Base-by-base conservation (phyloP, 2,888 invertebrate genomes). In the Dolomedes plantarius region DNA sequence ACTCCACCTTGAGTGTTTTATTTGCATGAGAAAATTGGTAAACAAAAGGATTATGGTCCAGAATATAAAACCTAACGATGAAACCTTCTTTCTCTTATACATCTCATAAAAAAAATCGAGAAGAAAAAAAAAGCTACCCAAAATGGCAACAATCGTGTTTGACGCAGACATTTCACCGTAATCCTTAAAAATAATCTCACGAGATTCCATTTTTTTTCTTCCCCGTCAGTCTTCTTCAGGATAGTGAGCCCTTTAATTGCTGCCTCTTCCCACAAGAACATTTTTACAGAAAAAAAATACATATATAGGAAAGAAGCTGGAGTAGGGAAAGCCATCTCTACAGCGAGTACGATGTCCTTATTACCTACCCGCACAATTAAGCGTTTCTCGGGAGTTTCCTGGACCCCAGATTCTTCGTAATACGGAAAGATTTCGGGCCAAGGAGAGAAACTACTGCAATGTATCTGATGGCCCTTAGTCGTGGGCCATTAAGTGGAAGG, bases 381-480 rank as follows among this genome's bases (percentile, higher is more conserved):
- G 46, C 2, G 16, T 13, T 46, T 46, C 11, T 16, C 46, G 2
- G 16, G 16, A 16, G 2, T 46, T 16, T 46, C 46, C 16, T n/a
- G n/a, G n/a, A n/a, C 13, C 46, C 46, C 46, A 46, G n/a, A 9
- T 46, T 16, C 46, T 46, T 46, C 46, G 46, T 46, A 46, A 46
- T 46, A 46, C 2, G 46, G 46, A 46, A 46, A 46, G 46, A 46
- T 46, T n/a, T 16, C n/a, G 16, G 46, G n/a, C 13, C n/a, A 16
- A 46, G 2, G 2, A 16, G 46, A 16, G 46, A 16, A 46, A 46
- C 46, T 7, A 46, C 9, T 13, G 7, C 46, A 9, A 46, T 46
- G 46, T 46, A 46, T 46, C 7, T 46, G 46, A 46, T 46, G 46
- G n/a, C 46, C 46, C 46, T 46, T 46, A 46, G 46, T 46, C 16